Evolutionary conservation across 64 coral and sea anemone species (phyloP).

Genomic region (Actinia equina): DNA sequence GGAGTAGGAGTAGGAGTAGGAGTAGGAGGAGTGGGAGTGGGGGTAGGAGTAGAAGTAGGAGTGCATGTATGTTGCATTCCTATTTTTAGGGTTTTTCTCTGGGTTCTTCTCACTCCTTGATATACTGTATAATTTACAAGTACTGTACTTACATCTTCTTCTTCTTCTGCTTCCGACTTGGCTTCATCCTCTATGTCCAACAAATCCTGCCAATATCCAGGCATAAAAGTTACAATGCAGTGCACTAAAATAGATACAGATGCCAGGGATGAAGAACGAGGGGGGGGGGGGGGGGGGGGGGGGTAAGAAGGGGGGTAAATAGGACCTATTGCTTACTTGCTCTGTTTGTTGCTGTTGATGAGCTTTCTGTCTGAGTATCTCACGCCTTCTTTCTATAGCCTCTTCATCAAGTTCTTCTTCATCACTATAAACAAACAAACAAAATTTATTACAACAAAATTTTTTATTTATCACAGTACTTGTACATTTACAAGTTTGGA

Average conservation of each 20-base stretch:
- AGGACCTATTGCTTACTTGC: conserved; percentile 4
- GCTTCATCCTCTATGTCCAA: conserved; percentile 93
- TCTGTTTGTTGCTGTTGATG: conserved; percentile 48
- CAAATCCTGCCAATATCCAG: conserved; percentile 47
- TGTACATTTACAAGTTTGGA: no score
- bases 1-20: no score
- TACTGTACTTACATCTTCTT: conserved; percentile 56
- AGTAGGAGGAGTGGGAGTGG: no score
- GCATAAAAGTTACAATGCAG: not conserved
- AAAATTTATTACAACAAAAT: not conserved
- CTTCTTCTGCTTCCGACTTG: conserved; percentile 94
- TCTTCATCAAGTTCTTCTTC: conserved; percentile 98
- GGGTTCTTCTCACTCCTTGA: no score
- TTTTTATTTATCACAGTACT: no score
- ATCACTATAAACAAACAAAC: conserved; percentile 57
- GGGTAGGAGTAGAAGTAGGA: no score
- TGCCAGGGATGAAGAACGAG: not conserved
- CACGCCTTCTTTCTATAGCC: conserved; percentile 84
- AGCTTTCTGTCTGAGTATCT: conserved; percentile 68
- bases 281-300: no score
- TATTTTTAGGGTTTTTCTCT: no score
- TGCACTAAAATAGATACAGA: not conserved
- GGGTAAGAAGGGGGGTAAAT: no score
- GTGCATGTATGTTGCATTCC: no score
- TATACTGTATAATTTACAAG: not conserved